Evolutionary conservation across 1,140 invertebrate genomes (phyloP).

Genomic region (Laodelphax striatellus): DNA sequence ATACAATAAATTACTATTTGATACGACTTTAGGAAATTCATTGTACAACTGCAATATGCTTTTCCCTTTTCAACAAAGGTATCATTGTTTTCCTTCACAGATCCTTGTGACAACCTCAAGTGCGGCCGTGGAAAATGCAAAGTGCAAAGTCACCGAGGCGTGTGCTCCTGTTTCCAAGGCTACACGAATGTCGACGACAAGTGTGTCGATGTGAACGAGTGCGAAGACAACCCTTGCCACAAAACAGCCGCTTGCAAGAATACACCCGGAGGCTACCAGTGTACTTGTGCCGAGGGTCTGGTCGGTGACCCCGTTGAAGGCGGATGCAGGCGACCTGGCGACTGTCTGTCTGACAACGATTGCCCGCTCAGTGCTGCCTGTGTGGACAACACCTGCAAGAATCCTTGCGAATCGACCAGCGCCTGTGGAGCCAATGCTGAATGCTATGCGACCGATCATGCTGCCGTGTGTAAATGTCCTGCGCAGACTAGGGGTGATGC

Average conservation of each 20-base stretch:
- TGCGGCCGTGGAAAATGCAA: slow-evolving; percentile 64
- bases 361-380: slow-evolving; percentile 69
- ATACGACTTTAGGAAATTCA: slow-evolving; percentile 1
- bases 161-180: slow-evolving; percentile 63
- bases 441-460: slow-evolving; percentile 53
- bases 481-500: slow-evolving; percentile 63
- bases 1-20: background rate
- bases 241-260: slow-evolving; percentile 64
- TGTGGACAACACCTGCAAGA: slow-evolving; percentile 60
- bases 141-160: slow-evolving; percentile 51
- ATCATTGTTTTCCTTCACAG: slow-evolving; percentile 30
- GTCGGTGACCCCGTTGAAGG: slow-evolving; percentile 56
- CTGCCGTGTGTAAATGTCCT: slow-evolving; percentile 61
- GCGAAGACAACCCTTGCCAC: slow-evolving; percentile 61
- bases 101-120: slow-evolving; percentile 59
- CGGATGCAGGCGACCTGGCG: slow-evolving; percentile 62
- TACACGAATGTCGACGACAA: slow-evolving; percentile 50
- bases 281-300: slow-evolving; percentile 63
- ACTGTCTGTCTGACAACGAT: slow-evolving; percentile 67
- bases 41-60: too few species aligned
- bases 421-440: slow-evolving; percentile 64
- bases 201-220: slow-evolving; percentile 76
- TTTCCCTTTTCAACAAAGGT: too few species aligned
- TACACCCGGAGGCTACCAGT: slow-evolving; percentile 59
- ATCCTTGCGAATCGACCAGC: slow-evolving; percentile 54